These are phyloP conservation scores for Xylocopa sonorina DNA, from an alignment of 1,140 invertebrate genomes.

Conservation along the genomic window DNA sequence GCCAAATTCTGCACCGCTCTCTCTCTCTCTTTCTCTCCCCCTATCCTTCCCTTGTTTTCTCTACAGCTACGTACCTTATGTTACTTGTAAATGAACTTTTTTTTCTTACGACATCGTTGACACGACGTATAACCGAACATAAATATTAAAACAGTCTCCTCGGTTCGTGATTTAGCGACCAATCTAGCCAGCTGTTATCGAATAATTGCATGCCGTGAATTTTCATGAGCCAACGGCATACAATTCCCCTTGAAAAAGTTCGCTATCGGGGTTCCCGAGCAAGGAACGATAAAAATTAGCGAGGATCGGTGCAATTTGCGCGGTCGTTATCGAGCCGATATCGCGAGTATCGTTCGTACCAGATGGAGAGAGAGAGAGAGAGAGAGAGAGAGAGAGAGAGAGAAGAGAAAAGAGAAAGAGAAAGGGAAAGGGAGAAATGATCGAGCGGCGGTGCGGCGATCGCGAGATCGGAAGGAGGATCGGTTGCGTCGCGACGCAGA, in stretches of 20 bases:
- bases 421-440: background rate
- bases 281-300: background rate
- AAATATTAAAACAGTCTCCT: slow-evolving; percentile 9
- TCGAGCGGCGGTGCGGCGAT: background rate
- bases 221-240: no score
- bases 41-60: background rate
- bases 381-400: background rate
- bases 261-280: background rate
- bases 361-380: background rate
- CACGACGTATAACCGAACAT: background rate
- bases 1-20: slow-evolving; percentile 1
- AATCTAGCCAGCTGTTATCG: no score
- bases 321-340: slow-evolving; percentile 10
- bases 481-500: slow-evolving; percentile 12
- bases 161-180: no score
- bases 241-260: no score
- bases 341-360: background rate
- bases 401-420: background rate
- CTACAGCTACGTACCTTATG: background rate
- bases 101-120: background rate
- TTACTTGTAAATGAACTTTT: background rate
- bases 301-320: background rate
- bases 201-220: no score
- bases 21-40: background rate
- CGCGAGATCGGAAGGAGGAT: no score